Evolutionary conservation across 2,113 vertebrate genomes (phyloP).

Genomic region (Ardeotis arabs): DNA sequence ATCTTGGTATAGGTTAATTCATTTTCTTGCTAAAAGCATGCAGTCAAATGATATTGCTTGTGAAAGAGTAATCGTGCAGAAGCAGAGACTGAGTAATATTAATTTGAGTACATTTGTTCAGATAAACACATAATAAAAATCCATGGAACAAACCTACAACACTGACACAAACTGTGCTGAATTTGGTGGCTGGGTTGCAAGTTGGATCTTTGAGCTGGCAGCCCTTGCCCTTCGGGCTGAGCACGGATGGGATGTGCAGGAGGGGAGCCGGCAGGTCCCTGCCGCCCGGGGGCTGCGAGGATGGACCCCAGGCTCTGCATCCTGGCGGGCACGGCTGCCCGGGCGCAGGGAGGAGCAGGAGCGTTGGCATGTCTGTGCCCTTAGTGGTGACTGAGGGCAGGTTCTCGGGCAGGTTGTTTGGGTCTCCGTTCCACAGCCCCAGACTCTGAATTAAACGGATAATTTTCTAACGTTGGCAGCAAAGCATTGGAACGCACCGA

Average conservation of each 20-base stretch:
- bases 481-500: no score
- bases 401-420: background rate
- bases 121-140: background rate
- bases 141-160: background rate
- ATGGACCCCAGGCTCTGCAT: background rate
- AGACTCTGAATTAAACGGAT: background rate
- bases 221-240: background rate
- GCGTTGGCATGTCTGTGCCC: accelerated
- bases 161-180: no score
- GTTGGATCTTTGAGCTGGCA: background rate
- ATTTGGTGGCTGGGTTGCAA: background rate
- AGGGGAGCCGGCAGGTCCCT: accelerated
- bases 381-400: accelerated
- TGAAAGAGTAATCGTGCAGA: background rate
- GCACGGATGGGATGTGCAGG: no score
- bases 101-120: background rate
- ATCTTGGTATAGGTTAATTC: background rate
- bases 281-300: background rate
- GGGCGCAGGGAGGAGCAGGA: background rate
- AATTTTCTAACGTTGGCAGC: background rate
- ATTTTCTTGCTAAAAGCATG: background rate
- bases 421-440: background rate
- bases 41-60: background rate
- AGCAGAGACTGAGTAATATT: no score
- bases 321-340: no score